Evolutionary conservation across 2,797 vertebrate genomes (phyloP), one percentile per base, ranked within the genome.

Genomic region (Dicrostonyx torquatus): DNA sequence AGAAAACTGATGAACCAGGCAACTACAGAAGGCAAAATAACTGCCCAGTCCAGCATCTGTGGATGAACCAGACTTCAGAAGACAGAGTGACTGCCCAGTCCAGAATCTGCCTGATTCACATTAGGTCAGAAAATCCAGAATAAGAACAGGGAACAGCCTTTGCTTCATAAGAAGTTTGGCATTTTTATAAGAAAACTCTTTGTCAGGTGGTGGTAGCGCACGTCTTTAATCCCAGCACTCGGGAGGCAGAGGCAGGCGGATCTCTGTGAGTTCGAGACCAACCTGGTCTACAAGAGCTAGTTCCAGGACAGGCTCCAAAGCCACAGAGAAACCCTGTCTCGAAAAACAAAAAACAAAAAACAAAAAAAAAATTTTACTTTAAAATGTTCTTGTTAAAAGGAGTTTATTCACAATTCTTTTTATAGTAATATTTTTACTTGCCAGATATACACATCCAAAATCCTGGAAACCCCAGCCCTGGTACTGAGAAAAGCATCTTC

Each of bases 41-140:
- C 48, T 13, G 73, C 11, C 55, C 31, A 0, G 0, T 45, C 34
- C 43, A 93, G 86, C 15, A 53, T 53, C 53, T 15, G 1, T 66
- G 29, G 5, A 77, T 64, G 48, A 70, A 68, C 31, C 3, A 62
- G 75, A 55, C 37, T 60, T 76, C 34, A 72, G 76, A 64, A 50
- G 62, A 24, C 50, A 84, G 22, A 53, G 78, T 0, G 3, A 12
- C 43, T 12, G 78, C 9, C 48, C 26, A 0, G 0, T 45, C n/a
- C 45, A 94, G 84, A 87, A 79, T 40, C 70, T 62, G 26, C 55
- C 75, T 55, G 14, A 95, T 87, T 79, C 40, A 86, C 72, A 79
- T 80, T 73, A 72, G 45, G 79, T 53, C 48, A 84, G 58, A 90
- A 95, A 84, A 76, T 73, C 13, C 45, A 87, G 84, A 88, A 53